Evolutionary conservation across 2,113 vertebrate species (phyloP).

Genomic region (Sebastes schlegelii): DNA sequence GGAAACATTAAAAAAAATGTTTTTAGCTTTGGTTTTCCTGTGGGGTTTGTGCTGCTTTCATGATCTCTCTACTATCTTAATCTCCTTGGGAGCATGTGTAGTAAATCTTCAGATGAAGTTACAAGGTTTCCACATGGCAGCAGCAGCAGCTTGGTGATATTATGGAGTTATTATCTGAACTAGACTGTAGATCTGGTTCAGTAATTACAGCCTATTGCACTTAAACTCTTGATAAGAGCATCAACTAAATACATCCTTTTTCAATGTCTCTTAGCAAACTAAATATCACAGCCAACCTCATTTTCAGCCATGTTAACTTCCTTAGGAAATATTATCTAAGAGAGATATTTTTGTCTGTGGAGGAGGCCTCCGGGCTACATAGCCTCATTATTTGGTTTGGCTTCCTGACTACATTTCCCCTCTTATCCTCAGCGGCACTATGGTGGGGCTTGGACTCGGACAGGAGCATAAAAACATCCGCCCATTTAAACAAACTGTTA

Average conservation of each 20-base stretch:
- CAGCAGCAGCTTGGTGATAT: constrained; percentile 35
- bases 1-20: neutral
- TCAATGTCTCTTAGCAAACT: constrained; percentile 66
- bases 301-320: constrained; percentile 76
- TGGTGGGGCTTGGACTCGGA: constrained; percentile 69
- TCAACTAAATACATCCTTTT: constrained; percentile 62
- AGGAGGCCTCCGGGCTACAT: constrained; percentile 64
- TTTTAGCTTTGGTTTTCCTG: neutral
- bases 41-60: neutral
- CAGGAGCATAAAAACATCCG: constrained; percentile 78
- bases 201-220: constrained; percentile 49
- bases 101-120: constrained; percentile 12
- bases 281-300: constrained; percentile 73
- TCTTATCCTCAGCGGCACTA: constrained; percentile 74
- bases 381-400: constrained; percentile 79
- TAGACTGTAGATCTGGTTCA: constrained; percentile 41
- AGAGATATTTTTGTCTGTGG: constrained; percentile 74
- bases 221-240: constrained; percentile 42
- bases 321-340: constrained; percentile 73
- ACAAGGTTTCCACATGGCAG: constrained; percentile 20
- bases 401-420: constrained; percentile 78
- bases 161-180: constrained; percentile 37
- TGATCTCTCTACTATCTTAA: neutral
- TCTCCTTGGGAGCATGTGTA: neutral
- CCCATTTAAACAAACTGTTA: constrained; percentile 80